Evolutionary conservation across 1,140 invertebrate species (phyloP).

Genomic region (Orchestia grillus): DNA sequence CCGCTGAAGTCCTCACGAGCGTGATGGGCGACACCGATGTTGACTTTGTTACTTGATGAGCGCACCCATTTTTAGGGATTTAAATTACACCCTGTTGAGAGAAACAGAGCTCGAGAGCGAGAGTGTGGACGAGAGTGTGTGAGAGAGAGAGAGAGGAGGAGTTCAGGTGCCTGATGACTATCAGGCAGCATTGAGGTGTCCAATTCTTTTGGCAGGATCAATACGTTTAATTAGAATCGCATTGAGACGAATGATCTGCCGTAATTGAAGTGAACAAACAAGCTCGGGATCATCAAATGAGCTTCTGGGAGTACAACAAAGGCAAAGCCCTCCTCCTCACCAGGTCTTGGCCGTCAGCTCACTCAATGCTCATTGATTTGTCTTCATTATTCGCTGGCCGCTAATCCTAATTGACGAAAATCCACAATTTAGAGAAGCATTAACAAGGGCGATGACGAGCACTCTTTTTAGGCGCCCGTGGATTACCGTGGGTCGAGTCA

Average conservation of each 20-base stretch:
- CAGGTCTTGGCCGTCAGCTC: neutral
- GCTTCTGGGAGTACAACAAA: neutral
- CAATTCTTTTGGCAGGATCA: constrained; percentile 32
- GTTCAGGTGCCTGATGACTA: neutral
- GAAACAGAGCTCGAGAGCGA: neutral
- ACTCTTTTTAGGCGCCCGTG: neutral
- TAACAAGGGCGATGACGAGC: constrained; percentile 28
- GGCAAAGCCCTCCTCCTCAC: neutral
- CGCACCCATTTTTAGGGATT: neutral
- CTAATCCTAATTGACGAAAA: constrained; percentile 40
- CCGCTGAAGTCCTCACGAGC: neutral
- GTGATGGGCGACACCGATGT: neutral
- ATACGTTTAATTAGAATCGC: constrained; percentile 45
- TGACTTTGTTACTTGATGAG: neutral
- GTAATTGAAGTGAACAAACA: constrained; percentile 44
- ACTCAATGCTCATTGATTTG: constrained; percentile 30
- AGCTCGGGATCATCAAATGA: constrained; percentile 10
- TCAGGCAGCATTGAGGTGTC: constrained; percentile 18
- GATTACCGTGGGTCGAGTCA: neutral
- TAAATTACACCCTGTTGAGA: neutral
- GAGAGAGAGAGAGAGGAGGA: neutral
- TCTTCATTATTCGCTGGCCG: constrained; percentile 4
- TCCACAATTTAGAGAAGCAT: constrained; percentile 24
- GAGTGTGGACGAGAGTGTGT: neutral
- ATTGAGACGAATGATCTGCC: constrained; percentile 32